A percentile compares a stretch with the other conserved stretches of the same genome.
Evolutionary conservation across 1,140 invertebrate species (phyloP).

Genomic region (Neodiprion lecontei): DNA sequence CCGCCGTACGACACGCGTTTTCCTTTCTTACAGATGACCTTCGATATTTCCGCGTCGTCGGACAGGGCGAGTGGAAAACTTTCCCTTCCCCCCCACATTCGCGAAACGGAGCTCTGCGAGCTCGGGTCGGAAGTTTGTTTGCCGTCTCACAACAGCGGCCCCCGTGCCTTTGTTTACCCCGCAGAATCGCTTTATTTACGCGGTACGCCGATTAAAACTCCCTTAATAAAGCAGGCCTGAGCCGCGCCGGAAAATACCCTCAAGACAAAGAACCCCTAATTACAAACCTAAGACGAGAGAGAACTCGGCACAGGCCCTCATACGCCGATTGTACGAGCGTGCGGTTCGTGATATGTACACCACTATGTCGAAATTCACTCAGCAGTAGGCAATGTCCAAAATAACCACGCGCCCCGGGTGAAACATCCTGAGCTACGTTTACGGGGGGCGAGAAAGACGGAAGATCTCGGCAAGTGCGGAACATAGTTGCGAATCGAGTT

Average conservation of each 20-base stretch:
- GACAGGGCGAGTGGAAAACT: background rate
- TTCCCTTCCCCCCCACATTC: too few species aligned
- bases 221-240: background rate
- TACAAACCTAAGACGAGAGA: background rate
- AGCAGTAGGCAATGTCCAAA: background rate
- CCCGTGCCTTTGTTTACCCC: background rate
- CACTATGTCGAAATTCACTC: background rate
- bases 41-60: background rate
- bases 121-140: background rate
- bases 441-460: too few species aligned
- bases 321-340: background rate
- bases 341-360: background rate
- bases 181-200: background rate
- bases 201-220: background rate
- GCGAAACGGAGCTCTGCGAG: too few species aligned
- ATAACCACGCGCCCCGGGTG: too few species aligned
- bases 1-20: too few species aligned
- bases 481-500: background rate
- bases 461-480: too few species aligned
- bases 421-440: too few species aligned
- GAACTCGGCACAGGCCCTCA: background rate
- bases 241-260: background rate
- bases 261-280: slow-evolving; percentile 1
- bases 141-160: background rate
- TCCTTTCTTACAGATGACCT: background rate